Evolutionary conservation across 2,797 vertebrate species (phyloP).

Genomic region (Micromesistius poutassou): DNA sequence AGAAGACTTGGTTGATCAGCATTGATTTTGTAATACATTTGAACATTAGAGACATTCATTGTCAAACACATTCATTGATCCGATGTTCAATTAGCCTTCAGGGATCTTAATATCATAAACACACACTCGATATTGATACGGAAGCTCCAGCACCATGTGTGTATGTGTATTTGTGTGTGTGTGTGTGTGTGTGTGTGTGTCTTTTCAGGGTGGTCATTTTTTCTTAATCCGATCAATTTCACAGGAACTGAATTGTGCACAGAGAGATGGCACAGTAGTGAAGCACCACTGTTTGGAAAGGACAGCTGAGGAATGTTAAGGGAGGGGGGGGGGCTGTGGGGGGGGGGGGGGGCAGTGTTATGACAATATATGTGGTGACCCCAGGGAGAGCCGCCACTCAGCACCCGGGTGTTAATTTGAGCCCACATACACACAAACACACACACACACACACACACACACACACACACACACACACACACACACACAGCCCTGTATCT

Average conservation of each 20-base stretch:
- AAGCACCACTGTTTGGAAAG: slow-evolving; percentile 31
- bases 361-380: slow-evolving; percentile 40
- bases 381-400: slow-evolving; percentile 59
- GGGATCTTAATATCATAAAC: background rate
- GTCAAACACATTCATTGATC: no score
- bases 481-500: slow-evolving; percentile 19
- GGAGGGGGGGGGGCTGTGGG: slow-evolving; percentile 10
- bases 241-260: background rate
- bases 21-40: background rate
- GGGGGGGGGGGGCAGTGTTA: slow-evolving; percentile 42
- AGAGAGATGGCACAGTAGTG: background rate
- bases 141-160: background rate
- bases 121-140: background rate
- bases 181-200: background rate
- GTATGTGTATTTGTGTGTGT: background rate
- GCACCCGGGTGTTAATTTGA: slow-evolving; percentile 69
- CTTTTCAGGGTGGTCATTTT: background rate
- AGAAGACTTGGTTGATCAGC: background rate
- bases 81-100: background rate
- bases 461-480: slow-evolving; percentile 36
- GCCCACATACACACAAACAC: slow-evolving; percentile 46
- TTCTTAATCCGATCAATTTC: no score
- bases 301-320: slow-evolving; percentile 61
- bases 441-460: slow-evolving; percentile 43
- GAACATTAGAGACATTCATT: background rate